phyloP scores from a whole-genome alignment of 2,113 vertebrate genomes.

The Proteles cristata region DNA sequence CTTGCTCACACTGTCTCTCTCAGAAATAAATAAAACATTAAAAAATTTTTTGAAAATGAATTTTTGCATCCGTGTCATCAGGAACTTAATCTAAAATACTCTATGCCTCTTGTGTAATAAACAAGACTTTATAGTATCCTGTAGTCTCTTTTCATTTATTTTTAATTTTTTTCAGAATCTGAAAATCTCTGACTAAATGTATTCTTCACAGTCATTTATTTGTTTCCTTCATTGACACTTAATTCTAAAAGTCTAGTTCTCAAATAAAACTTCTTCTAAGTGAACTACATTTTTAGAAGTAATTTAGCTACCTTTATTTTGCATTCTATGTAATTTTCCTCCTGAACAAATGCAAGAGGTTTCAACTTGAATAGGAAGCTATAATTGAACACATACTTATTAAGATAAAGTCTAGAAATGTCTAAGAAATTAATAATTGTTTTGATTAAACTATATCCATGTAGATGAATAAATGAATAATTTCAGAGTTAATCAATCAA shows the following conservation, averaged over 20 bases:
- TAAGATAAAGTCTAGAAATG: slow-evolving; percentile 50
- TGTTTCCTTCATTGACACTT: background rate
- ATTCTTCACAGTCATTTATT: background rate
- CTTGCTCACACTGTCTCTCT: too few relatives aligned
- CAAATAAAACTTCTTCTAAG: background rate
- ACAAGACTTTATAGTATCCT: background rate
- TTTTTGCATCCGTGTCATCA: background rate
- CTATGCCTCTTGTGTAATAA: background rate
- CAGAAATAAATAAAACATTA: too few relatives aligned
- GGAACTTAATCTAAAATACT: background rate
- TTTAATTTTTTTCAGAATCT: background rate
- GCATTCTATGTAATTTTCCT: background rate
- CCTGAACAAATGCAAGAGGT: background rate
- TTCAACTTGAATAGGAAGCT: slow-evolving; percentile 55
- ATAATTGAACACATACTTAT: slow-evolving; percentile 35
- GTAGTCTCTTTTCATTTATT: background rate
- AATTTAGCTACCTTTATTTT: slow-evolving; percentile 32
- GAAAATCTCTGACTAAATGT: background rate
- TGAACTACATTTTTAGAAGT: background rate
- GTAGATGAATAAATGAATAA: slow-evolving; percentile 68
- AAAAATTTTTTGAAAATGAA: background rate
- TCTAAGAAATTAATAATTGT: slow-evolving; percentile 69
- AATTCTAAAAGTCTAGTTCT: background rate
- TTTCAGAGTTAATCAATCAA: slow-evolving; percentile 55
- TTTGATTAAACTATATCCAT: slow-evolving; percentile 68